These are phyloP conservation scores for Calidris pugnax DNA, from an alignment of 2,113 vertebrate genomes.

Conservation along the genomic window DNA sequence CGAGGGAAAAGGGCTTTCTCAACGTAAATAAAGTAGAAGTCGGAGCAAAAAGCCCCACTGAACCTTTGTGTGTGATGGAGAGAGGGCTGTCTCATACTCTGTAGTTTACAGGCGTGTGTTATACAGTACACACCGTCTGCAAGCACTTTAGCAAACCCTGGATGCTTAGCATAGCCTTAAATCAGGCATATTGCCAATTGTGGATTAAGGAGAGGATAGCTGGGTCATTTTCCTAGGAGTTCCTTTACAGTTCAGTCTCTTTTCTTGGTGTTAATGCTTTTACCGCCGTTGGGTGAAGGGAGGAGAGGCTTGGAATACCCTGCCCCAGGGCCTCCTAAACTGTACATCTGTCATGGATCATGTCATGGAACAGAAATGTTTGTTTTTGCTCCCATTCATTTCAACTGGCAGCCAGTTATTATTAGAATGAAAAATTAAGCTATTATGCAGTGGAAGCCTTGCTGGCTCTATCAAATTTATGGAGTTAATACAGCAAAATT, in stretches of 20 bases:
- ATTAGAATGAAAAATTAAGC: constrained; percentile 81
- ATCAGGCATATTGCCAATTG: constrained; percentile 48
- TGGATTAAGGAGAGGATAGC: constrained; percentile 46
- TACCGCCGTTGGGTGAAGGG: constrained; percentile 22
- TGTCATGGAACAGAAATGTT: constrained; percentile 73
- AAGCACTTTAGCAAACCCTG: constrained; percentile 51
- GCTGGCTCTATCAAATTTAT: constrained; percentile 75
- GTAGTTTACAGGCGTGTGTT: not conserved
- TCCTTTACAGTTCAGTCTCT: constrained; percentile 58
- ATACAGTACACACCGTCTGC: constrained; percentile 37
- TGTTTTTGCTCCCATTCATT: constrained; percentile 76
- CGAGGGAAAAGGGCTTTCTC: not conserved
- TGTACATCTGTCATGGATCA: constrained; percentile 70
- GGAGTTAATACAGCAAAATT: constrained; percentile 75
- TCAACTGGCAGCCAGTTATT: constrained; percentile 77
- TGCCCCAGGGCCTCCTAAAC: constrained; percentile 60
- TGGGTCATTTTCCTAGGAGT: constrained; percentile 55
- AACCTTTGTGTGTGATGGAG: not conserved
- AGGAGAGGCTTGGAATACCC: constrained; percentile 48
- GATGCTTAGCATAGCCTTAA: constrained; percentile 47
- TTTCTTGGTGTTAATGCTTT: constrained; percentile 63
- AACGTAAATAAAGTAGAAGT: not conserved
- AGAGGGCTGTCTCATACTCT: not conserved
- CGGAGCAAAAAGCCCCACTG: not conserved
- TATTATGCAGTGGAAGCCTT: constrained; percentile 68